phyloP scores from a whole-genome alignment of 2,888 invertebrate species.

The Ligdia adustata region DNA sequence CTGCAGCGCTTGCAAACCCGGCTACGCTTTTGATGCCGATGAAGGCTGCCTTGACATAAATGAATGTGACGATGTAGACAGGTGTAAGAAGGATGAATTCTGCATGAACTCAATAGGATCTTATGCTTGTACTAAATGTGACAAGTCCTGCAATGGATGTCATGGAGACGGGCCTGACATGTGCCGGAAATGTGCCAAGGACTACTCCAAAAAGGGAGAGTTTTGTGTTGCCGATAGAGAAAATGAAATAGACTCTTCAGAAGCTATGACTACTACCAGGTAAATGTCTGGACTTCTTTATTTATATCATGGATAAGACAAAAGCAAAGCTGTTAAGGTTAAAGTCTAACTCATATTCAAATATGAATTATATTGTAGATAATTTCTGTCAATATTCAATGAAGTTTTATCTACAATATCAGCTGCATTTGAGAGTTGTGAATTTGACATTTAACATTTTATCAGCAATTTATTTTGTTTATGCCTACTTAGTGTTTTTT shows the following conservation, averaged over 20 bases:
- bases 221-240: slow-evolving; percentile 88
- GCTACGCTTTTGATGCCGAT: slow-evolving; percentile 89
- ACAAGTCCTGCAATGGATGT: slow-evolving; percentile 92
- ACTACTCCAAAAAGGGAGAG: slow-evolving; percentile 88
- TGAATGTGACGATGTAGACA: slow-evolving; percentile 87
- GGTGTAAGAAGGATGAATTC: slow-evolving; percentile 88
- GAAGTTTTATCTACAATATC: too few species aligned
- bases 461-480: too few species aligned
- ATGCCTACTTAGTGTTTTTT: too few species aligned
- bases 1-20: slow-evolving; percentile 84
- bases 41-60: slow-evolving; percentile 93
- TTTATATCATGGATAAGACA: too few species aligned
- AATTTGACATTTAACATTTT: too few species aligned
- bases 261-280: slow-evolving; percentile 65
- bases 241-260: slow-evolving; percentile 58
- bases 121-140: slow-evolving; percentile 91
- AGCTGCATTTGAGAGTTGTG: too few species aligned
- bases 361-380: too few species aligned
- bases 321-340: too few species aligned
- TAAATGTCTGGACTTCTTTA: too few species aligned
- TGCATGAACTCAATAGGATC: slow-evolving; percentile 96
- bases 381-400: too few species aligned
- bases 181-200: slow-evolving; percentile 92
- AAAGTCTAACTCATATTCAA: too few species aligned
- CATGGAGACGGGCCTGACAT: slow-evolving; percentile 96